Evolutionary conservation across 2,113 vertebrate species (phyloP).

Genomic region (Sylvicapra grimmia): DNA sequence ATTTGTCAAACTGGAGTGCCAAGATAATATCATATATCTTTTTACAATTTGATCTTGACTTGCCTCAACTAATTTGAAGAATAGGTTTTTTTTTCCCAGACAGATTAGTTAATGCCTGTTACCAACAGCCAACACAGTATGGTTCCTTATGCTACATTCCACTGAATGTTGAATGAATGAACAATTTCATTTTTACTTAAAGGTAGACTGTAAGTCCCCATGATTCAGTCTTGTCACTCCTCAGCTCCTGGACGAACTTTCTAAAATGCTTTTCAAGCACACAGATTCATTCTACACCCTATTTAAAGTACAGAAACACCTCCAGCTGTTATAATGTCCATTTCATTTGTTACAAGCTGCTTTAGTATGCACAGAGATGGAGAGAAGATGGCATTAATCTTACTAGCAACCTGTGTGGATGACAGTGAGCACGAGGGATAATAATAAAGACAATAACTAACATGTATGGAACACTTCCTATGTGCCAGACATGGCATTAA

Average conservation of each 20-base stretch:
- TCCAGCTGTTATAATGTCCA: not conserved
- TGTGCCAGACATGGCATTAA: not conserved
- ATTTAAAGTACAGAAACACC: not conserved
- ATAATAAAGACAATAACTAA: not conserved
- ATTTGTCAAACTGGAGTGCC: not conserved
- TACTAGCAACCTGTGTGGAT: not conserved
- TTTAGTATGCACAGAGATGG: not conserved
- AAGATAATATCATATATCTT: not conserved
- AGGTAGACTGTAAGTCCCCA: not conserved
- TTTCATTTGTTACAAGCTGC: not conserved
- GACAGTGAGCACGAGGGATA: not conserved
- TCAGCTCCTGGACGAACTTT: not conserved
- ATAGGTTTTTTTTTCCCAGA: not conserved
- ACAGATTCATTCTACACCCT: not conserved
- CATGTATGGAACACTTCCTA: not conserved
- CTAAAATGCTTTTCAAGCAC: not conserved
- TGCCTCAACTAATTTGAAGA: constrained; percentile 7
- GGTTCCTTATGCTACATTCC: not conserved
- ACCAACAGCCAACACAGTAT: not conserved
- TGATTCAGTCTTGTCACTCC: not conserved
- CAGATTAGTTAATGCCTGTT: not conserved
- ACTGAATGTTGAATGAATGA: not conserved
- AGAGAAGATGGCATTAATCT: not conserved
- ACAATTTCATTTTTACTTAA: not conserved
- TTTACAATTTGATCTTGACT: not conserved